Evolutionary conservation across 2,888 invertebrate species (phyloP).

Genomic region (Acleris cristana): DNA sequence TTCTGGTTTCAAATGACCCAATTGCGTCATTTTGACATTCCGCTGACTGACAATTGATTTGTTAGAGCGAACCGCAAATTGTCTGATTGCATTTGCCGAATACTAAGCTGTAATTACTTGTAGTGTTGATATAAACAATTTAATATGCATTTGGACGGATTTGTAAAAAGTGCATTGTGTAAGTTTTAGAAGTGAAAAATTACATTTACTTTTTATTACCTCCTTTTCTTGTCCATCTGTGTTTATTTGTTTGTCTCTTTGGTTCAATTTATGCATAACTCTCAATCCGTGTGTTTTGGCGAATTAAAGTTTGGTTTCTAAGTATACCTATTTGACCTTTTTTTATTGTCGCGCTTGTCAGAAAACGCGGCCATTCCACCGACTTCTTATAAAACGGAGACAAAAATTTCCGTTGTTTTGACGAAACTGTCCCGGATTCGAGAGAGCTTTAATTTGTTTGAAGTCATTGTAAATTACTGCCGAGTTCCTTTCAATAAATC

Average conservation of each 20-base stretch:
- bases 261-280: too few relatives aligned
- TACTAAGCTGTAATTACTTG: not conserved
- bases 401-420: constrained; percentile 23
- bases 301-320: too few relatives aligned
- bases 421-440: constrained; percentile 6
- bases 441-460: constrained; percentile 30
- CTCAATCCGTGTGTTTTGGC: too few relatives aligned
- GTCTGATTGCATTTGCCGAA: constrained; percentile 37
- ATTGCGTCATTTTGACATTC: constrained; percentile 75
- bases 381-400: constrained; percentile 13
- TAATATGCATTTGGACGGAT: not conserved
- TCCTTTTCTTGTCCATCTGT: too few relatives aligned
- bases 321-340: not conserved
- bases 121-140: not conserved
- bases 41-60: constrained; percentile 70
- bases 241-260: too few relatives aligned
- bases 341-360: not conserved
- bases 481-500: constrained; percentile 30
- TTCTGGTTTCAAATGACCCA: constrained; percentile 76
- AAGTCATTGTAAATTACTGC: constrained; percentile 29
- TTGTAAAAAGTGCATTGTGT: not conserved
- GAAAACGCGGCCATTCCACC: constrained; percentile 6
- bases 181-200: too few relatives aligned
- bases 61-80: constrained; percentile 56
- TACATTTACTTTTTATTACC: too few relatives aligned